These are phyloP conservation scores for Pachymerium ferrugineum DNA, from an alignment of 2,888 invertebrate genomes.

Conservation along the genomic window DNA sequence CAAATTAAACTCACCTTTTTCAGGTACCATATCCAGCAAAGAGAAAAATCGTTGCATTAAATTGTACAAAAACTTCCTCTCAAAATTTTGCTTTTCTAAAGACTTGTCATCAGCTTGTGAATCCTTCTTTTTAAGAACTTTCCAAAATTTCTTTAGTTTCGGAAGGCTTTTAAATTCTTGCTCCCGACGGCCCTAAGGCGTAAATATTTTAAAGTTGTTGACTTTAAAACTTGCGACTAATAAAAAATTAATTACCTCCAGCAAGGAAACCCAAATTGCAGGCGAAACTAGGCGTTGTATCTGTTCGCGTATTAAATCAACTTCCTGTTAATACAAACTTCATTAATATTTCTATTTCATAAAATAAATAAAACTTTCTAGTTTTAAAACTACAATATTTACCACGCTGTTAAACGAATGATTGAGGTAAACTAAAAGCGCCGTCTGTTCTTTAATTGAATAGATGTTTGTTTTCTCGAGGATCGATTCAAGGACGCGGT, in stretches of 20 bases:
- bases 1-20: constrained; percentile 50
- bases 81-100: constrained; percentile 60
- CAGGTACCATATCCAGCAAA: constrained; percentile 68
- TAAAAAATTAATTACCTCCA: constrained; percentile 55
- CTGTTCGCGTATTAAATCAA: constrained; percentile 84
- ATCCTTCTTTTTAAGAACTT: constrained; percentile 78
- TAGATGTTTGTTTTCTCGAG: constrained; percentile 58
- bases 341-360: neutral
- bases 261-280: constrained; percentile 86
- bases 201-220: constrained; percentile 31
- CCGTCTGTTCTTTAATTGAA: constrained; percentile 66
- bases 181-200: constrained; percentile 63
- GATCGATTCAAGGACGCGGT: constrained; percentile 69
- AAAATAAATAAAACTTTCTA: too few relatives aligned
- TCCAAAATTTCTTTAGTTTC: constrained; percentile 89
- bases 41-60: constrained; percentile 82
- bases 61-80: constrained; percentile 74
- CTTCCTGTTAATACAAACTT: constrained; percentile 56
- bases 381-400: constrained; percentile 38
- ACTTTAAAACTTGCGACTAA: too few relatives aligned
- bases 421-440: constrained; percentile 83
- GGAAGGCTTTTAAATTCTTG: constrained; percentile 78
- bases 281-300: constrained; percentile 84
- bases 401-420: constrained; percentile 94
- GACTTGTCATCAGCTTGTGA: constrained; percentile 41